These are phyloP conservation scores for Eledone cirrhosa DNA, from an alignment of 2,888 invertebrate genomes.

Conservation along the genomic window DNA sequence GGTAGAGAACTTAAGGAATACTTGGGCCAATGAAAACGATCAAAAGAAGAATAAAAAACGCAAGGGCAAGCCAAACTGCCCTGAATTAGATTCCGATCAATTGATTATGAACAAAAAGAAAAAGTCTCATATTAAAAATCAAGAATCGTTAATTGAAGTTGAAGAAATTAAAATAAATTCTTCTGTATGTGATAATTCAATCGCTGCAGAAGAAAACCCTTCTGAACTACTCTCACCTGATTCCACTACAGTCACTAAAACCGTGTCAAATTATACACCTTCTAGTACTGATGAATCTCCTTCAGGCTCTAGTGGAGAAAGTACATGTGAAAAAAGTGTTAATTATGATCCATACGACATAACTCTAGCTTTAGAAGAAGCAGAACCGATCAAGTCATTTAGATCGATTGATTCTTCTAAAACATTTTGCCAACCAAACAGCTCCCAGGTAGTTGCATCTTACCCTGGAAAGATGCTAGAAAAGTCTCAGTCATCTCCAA, in stretches of 20 bases:
- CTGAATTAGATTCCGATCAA: background rate
- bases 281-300: conserved; percentile 24
- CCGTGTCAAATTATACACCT: conserved; percentile 16
- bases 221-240: conserved; percentile 25
- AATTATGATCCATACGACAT: conserved; percentile 24
- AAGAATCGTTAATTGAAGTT: conserved; percentile 8
- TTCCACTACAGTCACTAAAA: conserved; percentile 16
- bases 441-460: conserved; percentile 10
- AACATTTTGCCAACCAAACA: background rate
- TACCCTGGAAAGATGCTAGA: conserved; percentile 3
- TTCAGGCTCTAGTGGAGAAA: background rate
- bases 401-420: conserved; percentile 15
- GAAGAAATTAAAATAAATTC: conserved; percentile 25
- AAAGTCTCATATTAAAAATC: background rate
- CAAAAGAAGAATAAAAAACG: conserved; percentile 21
- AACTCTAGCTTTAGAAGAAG: conserved; percentile 14
- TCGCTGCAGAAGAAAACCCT: conserved; percentile 7
- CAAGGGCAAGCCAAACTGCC: conserved; percentile 20
- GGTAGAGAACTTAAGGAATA: conserved; percentile 54
- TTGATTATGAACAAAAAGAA: conserved; percentile 31
- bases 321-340: conserved; percentile 10
- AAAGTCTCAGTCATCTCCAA: background rate
- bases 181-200: conserved; percentile 16
- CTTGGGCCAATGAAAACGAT: conserved; percentile 32
- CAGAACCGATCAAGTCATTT: background rate